Evolutionary conservation across 2,888 invertebrate species (phyloP).

Genomic region (Mythimna loreyi): DNA sequence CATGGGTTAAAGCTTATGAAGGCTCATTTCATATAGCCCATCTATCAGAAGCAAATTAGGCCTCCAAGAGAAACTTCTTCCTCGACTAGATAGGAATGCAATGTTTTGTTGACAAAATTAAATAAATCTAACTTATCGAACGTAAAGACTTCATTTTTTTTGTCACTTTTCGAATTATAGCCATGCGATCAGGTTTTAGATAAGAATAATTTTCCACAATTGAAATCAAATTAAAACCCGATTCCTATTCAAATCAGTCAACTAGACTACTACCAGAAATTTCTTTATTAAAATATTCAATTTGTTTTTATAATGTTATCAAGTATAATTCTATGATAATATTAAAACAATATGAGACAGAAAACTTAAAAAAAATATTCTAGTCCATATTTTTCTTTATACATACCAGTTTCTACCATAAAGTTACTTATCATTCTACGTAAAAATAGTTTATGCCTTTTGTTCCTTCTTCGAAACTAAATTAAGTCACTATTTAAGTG

Average conservation of each 20-base stretch:
- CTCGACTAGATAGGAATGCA: background rate
- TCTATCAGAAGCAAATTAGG: too few relatives aligned
- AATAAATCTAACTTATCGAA: background rate
- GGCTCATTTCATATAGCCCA: too few relatives aligned
- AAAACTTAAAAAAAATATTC: background rate
- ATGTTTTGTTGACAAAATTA: background rate
- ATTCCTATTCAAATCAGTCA: background rate
- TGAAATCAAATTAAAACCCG: background rate
- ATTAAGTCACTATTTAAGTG: conserved; percentile 14
- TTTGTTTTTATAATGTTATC: background rate
- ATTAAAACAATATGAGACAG: background rate
- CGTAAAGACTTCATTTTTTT: too few relatives aligned
- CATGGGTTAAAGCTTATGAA: too few relatives aligned
- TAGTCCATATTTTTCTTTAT: background rate
- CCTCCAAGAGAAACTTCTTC: background rate
- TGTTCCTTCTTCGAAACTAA: conserved; percentile 6
- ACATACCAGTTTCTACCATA: background rate
- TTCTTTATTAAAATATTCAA: too few relatives aligned
- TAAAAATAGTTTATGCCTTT: background rate
- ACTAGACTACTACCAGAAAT: too few relatives aligned
- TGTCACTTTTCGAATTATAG: background rate
- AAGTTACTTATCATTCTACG: background rate
- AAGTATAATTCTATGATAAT: background rate
- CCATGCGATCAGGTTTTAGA: background rate
- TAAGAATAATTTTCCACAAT: background rate